A percentile compares a stretch with the other conserved stretches of the same genome.
Conservation (phyloP, 23 tunicate genomes). For the Phallusia fumigata region DNA sequence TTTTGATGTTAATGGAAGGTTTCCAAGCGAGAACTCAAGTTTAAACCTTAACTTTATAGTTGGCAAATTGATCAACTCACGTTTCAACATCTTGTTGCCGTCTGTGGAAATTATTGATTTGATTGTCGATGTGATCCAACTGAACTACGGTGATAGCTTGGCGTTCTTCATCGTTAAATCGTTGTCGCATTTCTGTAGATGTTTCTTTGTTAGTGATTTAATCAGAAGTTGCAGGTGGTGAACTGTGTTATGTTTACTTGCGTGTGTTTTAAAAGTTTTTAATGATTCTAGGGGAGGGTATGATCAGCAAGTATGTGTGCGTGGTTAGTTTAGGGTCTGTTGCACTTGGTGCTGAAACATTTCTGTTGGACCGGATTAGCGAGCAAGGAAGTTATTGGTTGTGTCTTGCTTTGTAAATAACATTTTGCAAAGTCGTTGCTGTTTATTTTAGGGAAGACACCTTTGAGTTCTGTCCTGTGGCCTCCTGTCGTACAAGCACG, state of each 20-base stretch:
- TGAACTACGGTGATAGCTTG: not conserved
- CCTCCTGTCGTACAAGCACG: too few relatives aligned
- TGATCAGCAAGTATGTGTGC: not conserved
- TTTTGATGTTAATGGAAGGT: too few relatives aligned
- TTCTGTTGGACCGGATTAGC: too few relatives aligned
- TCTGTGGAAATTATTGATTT: not conserved
- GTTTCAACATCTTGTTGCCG: not conserved
- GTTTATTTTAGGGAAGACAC: not conserved
- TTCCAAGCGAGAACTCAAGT: too few relatives aligned
- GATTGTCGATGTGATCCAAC: not conserved
- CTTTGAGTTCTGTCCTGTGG: not conserved
- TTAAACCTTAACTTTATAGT: too few relatives aligned
- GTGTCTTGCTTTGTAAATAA: not conserved
- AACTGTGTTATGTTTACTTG: too few relatives aligned
- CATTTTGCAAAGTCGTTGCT: not conserved
- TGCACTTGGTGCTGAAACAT: too few relatives aligned
- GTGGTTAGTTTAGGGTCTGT: not conserved
- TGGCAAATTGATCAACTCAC: not conserved
- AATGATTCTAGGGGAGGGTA: too few relatives aligned
- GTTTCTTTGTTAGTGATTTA: too few relatives aligned
- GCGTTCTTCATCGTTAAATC: not conserved
- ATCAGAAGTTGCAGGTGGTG: not conserved
- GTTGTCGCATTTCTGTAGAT: not conserved
- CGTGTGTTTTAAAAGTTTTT: too few relatives aligned
- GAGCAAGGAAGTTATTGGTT: too few relatives aligned